A percentile compares a stretch with the other conserved stretches of the same genome.
phyloP scores from a whole-genome alignment of 2,797 vertebrate species.

The Micrastur ruficollis region DNA sequence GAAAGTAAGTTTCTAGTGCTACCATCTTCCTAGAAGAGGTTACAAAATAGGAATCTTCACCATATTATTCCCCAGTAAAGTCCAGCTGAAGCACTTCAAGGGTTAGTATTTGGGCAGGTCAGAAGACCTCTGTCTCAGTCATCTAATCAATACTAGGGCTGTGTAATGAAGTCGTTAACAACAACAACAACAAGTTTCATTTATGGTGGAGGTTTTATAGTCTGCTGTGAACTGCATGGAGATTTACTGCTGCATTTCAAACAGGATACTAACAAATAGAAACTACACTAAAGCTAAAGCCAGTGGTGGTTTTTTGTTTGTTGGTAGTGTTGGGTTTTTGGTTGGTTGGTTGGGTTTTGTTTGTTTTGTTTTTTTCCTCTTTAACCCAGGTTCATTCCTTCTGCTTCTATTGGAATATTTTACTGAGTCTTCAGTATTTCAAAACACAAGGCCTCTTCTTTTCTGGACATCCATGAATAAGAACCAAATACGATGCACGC shows the following conservation, averaged over 20 bases:
- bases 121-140: background rate
- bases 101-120: background rate
- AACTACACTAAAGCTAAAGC: background rate
- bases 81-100: background rate
- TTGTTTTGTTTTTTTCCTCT: background rate
- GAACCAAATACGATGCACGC: accelerated
- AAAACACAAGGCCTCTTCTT: background rate
- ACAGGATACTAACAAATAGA: background rate
- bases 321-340: background rate
- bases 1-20: background rate
- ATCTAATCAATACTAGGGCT: background rate
- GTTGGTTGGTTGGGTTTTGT: too few species aligned
- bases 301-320: background rate
- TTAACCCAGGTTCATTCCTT: background rate
- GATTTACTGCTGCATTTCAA: background rate
- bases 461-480: background rate
- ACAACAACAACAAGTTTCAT: background rate
- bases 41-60: background rate
- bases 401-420: background rate
- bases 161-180: background rate
- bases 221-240: background rate
- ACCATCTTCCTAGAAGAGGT: background rate
- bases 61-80: background rate
- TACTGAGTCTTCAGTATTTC: background rate
- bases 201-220: background rate